Conservation (phyloP, 2,113 vertebrate genomes). For the Brevimyrus niger region DNA sequence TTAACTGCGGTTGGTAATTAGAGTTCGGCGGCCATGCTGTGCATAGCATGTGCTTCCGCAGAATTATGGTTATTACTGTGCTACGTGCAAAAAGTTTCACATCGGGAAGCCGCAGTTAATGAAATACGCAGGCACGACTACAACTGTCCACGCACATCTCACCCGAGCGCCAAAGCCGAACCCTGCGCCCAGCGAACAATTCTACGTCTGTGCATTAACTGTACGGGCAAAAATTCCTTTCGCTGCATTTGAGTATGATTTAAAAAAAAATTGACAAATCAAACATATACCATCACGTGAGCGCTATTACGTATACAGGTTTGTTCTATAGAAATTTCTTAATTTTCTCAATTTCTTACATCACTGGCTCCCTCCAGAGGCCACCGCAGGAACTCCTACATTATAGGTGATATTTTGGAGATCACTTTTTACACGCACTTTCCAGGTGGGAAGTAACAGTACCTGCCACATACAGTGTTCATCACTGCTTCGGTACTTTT, state of each 20-base stretch:
- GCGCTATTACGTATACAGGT: neutral
- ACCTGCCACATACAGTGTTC: neutral
- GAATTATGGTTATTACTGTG: neutral
- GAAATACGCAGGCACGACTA: neutral
- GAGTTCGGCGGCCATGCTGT: neutral
- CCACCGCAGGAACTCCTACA: neutral
- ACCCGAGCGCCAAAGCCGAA: neutral
- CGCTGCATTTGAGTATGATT: neutral
- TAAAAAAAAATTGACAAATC: neutral
- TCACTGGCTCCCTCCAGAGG: conserved; percentile 8
- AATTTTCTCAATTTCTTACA: neutral
- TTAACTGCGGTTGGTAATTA: neutral
- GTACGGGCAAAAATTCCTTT: neutral
- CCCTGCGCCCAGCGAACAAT: neutral
- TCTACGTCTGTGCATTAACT: neutral
- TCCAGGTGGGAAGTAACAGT: neutral
- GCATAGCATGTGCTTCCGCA: neutral
- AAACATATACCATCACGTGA: neutral
- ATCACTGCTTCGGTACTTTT: neutral
- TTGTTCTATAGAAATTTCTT: neutral
- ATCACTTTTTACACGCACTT: neutral
- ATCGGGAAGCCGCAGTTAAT: neutral
- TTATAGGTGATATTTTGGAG: neutral
- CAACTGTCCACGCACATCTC: neutral
- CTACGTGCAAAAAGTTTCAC: neutral